Base-by-base conservation (phyloP, 1,140 invertebrate genomes). In the Conus betulinus region DNA sequence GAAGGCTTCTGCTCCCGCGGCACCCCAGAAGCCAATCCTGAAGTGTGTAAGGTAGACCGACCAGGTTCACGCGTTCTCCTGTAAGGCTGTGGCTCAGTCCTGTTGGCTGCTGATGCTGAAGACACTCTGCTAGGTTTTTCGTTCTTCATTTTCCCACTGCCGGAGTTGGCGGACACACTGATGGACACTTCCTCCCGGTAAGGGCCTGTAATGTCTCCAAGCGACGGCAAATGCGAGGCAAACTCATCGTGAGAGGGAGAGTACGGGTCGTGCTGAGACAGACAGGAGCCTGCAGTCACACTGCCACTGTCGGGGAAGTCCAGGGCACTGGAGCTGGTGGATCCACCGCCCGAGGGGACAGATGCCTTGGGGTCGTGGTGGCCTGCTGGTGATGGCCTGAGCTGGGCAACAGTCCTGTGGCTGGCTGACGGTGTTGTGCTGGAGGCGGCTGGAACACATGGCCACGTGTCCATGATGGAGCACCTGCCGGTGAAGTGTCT, bases 121-220 rank as follows among this genome's bases (percentile, higher is more conserved):
- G 67, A 39, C 78, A 79, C 78, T 39, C 25, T 11, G 27, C 7
- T 51, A 51, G 27, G 27, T 79, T 79, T 79, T 11, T 79, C 51
- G 8, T 79, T 79, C 27, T 79, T 79, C 11, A 11, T 0, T 5
- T 27, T 27, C 13, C 51, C 7, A 52, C 51, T 51, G 20, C 51
- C 20, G 27, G 7, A 10, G 27, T 25, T 79, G 20, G 71, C 76
- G 7, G 74, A 87, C n/a, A 87, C n/a, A n/a, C 51, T 55, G 67
- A 87, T 76, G 51, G 85, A 87, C 71, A 87, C 85, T 39, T 87
- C 85, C 17, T 87, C 85, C 8, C 85, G 71, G 85, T 87, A 87
- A 17, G 85, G 79, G 20, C 84, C 55, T 13, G 10, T 5, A 25
- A 27, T 10, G n/a, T 87, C 85, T 15, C 23, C 71, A 51, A 55